Percentiles rank a stretch among this genome's conserved stretches.
Evolutionary conservation across 2,888 invertebrate species (phyloP).

Genomic region (Cenopis cana): DNA sequence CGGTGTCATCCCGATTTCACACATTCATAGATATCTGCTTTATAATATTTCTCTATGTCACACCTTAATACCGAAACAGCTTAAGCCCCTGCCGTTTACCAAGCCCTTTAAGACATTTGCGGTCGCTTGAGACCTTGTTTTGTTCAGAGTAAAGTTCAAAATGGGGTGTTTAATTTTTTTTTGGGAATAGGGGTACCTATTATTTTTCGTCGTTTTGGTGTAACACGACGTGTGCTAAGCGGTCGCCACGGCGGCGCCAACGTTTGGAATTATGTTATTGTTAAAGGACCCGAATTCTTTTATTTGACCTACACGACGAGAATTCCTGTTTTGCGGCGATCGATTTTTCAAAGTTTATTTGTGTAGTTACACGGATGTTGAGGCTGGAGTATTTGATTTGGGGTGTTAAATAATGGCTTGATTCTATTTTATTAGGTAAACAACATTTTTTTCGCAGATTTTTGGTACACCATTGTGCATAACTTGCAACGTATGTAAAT

Average conservation of each 20-base stretch:
- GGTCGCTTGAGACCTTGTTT: background rate
- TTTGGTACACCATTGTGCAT: background rate
- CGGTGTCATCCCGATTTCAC: conserved; percentile 77
- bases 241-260: conserved; percentile 77
- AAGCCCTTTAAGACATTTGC: conserved; percentile 1
- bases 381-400: conserved; percentile 39
- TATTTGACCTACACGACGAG: conserved; percentile 78
- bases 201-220: conserved; percentile 49
- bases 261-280: conserved; percentile 79
- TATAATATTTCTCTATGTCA: conserved; percentile 64
- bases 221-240: conserved; percentile 50
- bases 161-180: background rate
- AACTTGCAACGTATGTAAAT: background rate
- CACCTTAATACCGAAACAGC: conserved; percentile 13
- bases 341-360: conserved; percentile 61
- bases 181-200: conserved; percentile 12
- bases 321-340: conserved; percentile 71
- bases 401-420: conserved; percentile 28
- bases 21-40: conserved; percentile 70
- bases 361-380: conserved; percentile 46
- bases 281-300: conserved; percentile 77
- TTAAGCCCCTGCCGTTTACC: conserved; percentile 1
- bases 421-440: conserved; percentile 29
- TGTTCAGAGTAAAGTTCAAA: background rate
- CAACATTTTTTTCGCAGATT: background rate